Base-by-base conservation (phyloP, 2,113 vertebrate species). In the Andinoacara biseriatus region DNA sequence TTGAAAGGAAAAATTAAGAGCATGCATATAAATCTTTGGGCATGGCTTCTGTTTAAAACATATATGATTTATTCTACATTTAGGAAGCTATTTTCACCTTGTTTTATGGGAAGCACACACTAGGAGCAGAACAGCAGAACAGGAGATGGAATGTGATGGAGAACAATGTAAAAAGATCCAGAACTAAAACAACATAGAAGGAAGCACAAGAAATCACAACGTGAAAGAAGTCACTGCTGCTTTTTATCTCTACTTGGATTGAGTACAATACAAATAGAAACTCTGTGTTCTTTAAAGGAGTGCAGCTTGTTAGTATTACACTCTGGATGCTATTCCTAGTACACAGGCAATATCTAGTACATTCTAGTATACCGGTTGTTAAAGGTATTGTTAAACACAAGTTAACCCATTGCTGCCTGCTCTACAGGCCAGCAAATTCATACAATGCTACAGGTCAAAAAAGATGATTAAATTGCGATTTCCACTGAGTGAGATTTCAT, bases 11-110 rank as follows among this genome's bases (percentile, higher is more conserved):
- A 63, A 80, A 87, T 81, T 35, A 92, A 91, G 86, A 92, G 91
- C 94, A 96, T 95, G 94, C 94, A 91, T 91, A 94, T 92, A 94
- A 80, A 86, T 95, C 90, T 94, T 91, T 94, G 92, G 93, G 82
- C 90, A 90, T 94, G 84, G 85, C 92, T 87, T 95, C 84, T 87
- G 40, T 95, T 93, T 72, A 80, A 91, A 94, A 93, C 89, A 88
- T 93, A 94, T 91, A 91, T 88, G 88, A 92, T 95, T 95, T 94
- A 95, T 94, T 95, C 92, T 95, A 94, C 79, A 91, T 91, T 90
- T 87, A 76, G 86, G 90, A 89, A 90, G 88, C 89, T 91, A 89
- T 89, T 90, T 93, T 93, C 84, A 91, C 78, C 91, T 89, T 87
- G 52, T 56, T 87, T 87, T 75, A 74, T 58, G 69, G 80, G 85